Percentiles rank a stretch among this genome's conserved stretches.
These are phyloP conservation scores for Nerophis ophidion DNA, from an alignment of 2,113 vertebrate genomes.

Conservation along the genomic window DNA sequence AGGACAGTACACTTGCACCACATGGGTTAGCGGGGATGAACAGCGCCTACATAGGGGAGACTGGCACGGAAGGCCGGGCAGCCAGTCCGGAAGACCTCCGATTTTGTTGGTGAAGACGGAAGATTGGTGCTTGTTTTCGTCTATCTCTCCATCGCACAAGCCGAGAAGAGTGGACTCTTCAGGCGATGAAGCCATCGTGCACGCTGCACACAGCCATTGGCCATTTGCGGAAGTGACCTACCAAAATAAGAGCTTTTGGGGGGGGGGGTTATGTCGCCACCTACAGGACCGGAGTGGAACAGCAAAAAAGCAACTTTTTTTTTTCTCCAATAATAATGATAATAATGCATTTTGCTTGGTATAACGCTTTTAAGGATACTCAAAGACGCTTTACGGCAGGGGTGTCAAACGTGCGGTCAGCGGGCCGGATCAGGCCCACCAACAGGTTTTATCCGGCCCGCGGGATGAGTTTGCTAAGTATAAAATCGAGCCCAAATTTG, in stretches of 20 bases:
- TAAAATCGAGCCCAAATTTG: too few relatives aligned
- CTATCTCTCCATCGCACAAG: slow-evolving; percentile 54
- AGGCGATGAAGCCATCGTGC: slow-evolving; percentile 20
- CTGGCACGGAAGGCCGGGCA: not conserved
- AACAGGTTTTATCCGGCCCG: too few relatives aligned
- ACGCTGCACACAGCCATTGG: not conserved
- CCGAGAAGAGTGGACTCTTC: slow-evolving; percentile 45
- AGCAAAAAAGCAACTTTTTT: too few relatives aligned
- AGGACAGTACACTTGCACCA: slow-evolving; percentile 61
- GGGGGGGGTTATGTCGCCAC: not conserved
- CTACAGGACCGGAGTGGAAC: not conserved
- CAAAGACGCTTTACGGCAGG: too few relatives aligned
- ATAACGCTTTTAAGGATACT: too few relatives aligned
- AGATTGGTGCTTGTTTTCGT: slow-evolving; percentile 10
- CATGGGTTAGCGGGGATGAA: slow-evolving; percentile 24
- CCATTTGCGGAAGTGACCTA: slow-evolving; percentile 5
- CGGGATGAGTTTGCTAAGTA: too few relatives aligned
- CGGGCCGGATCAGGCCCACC: too few relatives aligned
- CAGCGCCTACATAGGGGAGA: slow-evolving; percentile 34
- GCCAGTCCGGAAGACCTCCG: slow-evolving; percentile 53
- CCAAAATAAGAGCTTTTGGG: not conserved
- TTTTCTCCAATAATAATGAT: too few relatives aligned
- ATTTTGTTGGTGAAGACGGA: slow-evolving; percentile 61
- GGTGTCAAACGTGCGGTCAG: too few relatives aligned
- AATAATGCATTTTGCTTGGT: too few relatives aligned